phyloP scores from a whole-genome alignment of 2,113 vertebrate species.

The Dasyornis broadbenti region DNA sequence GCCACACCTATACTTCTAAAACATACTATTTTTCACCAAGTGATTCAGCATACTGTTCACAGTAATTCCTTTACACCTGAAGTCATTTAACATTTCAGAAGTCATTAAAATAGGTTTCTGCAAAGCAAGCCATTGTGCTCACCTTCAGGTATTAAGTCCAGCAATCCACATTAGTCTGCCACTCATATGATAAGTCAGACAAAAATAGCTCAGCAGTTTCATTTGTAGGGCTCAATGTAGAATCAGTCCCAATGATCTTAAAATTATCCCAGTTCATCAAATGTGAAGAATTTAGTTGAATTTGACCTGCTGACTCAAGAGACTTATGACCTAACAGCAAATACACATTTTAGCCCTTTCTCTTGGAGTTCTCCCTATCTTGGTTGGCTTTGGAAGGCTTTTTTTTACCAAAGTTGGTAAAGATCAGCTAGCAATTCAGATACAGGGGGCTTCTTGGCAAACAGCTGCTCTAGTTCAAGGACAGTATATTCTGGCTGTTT shows the following conservation, averaged over 20 bases:
- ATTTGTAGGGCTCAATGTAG: background rate
- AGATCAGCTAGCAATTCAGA: background rate
- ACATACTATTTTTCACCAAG: background rate
- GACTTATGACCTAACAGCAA: background rate
- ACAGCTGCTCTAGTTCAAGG: background rate
- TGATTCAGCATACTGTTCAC: background rate
- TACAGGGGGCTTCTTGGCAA: background rate
- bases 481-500: background rate
- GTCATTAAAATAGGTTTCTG: background rate
- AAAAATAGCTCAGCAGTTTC: background rate
- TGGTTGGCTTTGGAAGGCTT: background rate
- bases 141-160: background rate
- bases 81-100: background rate
- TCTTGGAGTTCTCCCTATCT: background rate
- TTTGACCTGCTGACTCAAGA: background rate
- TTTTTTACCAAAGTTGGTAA: background rate
- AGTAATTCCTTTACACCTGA: background rate
- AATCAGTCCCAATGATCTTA: background rate
- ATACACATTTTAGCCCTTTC: background rate
- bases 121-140: background rate
- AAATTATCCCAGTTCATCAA: background rate
- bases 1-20: background rate
- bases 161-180: background rate
- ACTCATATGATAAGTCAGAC: background rate
- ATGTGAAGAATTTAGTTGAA: background rate